Evolutionary conservation across 2,113 vertebrate genomes (phyloP).

Genomic region (Macheiramphus alcinus): DNA sequence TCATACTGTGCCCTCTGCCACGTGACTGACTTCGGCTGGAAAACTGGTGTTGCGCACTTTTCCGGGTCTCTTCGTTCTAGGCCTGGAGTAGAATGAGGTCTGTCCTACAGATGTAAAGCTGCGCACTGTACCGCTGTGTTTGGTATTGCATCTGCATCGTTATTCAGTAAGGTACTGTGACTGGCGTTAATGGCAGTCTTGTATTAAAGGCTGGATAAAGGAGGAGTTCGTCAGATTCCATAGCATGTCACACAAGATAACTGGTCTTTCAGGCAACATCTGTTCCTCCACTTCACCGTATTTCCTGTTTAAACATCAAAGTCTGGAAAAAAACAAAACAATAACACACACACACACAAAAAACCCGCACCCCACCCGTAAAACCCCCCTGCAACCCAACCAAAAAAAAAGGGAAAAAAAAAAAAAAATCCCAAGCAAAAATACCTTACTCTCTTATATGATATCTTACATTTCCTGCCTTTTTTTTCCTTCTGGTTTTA

Average conservation of each 20-base stretch:
- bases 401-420: neutral
- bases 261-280: neutral
- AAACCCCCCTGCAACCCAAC: no score
- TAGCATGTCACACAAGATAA: neutral
- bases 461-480: neutral
- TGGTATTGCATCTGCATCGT: accelerated
- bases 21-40: neutral
- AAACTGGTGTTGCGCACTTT: neutral
- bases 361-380: no score
- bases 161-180: neutral
- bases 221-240: neutral
- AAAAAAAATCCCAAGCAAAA: neutral
- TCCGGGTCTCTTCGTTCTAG: accelerated
- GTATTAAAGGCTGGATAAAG: neutral
- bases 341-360: no score
- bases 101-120: neutral
- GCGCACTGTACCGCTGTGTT: accelerated
- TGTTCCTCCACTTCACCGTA: neutral
- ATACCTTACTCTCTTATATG: neutral
- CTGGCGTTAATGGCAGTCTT: neutral
- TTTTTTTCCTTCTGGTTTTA: neutral
- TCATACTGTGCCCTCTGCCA: neutral
- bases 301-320: neutral
- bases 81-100: neutral
- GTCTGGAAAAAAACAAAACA: neutral